Base-by-base conservation (phyloP, 2,888 invertebrate genomes). In the Ecdyonurus torrentis region DNA sequence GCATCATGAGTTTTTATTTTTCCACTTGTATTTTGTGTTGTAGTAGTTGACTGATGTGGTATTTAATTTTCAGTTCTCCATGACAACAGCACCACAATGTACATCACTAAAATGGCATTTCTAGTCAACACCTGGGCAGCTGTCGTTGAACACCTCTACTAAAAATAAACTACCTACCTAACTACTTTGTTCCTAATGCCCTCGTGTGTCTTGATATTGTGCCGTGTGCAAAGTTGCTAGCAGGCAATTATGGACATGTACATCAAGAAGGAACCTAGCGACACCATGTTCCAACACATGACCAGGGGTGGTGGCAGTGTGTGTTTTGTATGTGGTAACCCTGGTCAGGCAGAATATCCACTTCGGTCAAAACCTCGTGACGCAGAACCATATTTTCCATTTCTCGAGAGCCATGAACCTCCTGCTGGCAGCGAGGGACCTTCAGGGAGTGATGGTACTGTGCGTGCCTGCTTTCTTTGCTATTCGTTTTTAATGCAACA, bases 361-460 rank as follows among this genome's bases (percentile, higher is more conserved):
- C 70, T 87, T 61, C 78, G 83, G 67, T 82, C 84, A 59, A 85
- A 85, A 72, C 83, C 84, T 2, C 63, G 83, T 69, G 81, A 84
- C 67, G 80, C 86, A 52, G 89, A 90, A 74, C 86, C 94, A 10
- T 91, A 89, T 75, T 95, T 94, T 77, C 92, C 94, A 60, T 95
- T 95, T 77, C 79, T 95, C 72, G 91, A 91, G 70, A 85, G 87
- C 20, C 94, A 94, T 77, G 88, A 91, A 67, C 86, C 91, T 18
- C 94, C 95, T 0, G 78, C 80, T 63, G 88, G 87, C n/a, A 76
- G 80, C 68, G 74, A 77, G 53, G 71, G 70, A 19, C 59, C 58
- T 25, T 63, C 20, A 59, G 63, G 63, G 23, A 52, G 70, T 18
- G 74, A 75, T 64, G 76, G 76, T 2, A 67, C 70, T 20, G 86